phyloP scores from a whole-genome alignment of 2,888 invertebrate genomes.

The Gisinianus flammeolus region DNA sequence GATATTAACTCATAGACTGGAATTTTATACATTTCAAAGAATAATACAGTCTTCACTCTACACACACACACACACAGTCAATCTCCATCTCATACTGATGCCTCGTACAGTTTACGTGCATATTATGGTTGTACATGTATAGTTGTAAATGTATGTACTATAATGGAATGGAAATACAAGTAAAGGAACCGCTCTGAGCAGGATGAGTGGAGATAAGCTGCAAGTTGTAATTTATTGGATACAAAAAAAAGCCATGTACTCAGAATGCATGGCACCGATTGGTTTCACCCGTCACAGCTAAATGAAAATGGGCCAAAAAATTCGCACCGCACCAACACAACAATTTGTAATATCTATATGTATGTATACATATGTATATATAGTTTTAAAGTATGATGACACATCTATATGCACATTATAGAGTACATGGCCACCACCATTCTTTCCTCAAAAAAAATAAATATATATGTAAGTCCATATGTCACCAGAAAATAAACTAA shows the following conservation, averaged over 20 bases:
- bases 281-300: conserved; percentile 37
- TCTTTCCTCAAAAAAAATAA: not conserved
- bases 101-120: not conserved
- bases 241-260: conserved; percentile 26
- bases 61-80: no score
- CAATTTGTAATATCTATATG: not conserved
- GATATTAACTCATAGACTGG: not conserved
- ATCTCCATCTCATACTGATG: no score
- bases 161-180: no score
- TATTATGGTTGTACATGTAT: not conserved
- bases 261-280: conserved; percentile 38
- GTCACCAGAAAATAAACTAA: not conserved
- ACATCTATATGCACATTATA: not conserved
- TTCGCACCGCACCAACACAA: conserved; percentile 21
- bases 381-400: not conserved
- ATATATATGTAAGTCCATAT: not conserved
- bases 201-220: conserved; percentile 19
- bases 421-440: not conserved
- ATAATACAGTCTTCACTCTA: no score
- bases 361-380: not conserved
- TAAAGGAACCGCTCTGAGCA: conserved; percentile 7
- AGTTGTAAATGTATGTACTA: not conserved
- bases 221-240: conserved; percentile 24
- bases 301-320: conserved; percentile 39
- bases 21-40: not conserved